A percentile compares a stretch with the other conserved stretches of the same genome.
These are phyloP conservation scores for Cathartes aura DNA, from an alignment of 2,113 vertebrate genomes.

Conservation along the genomic window DNA sequence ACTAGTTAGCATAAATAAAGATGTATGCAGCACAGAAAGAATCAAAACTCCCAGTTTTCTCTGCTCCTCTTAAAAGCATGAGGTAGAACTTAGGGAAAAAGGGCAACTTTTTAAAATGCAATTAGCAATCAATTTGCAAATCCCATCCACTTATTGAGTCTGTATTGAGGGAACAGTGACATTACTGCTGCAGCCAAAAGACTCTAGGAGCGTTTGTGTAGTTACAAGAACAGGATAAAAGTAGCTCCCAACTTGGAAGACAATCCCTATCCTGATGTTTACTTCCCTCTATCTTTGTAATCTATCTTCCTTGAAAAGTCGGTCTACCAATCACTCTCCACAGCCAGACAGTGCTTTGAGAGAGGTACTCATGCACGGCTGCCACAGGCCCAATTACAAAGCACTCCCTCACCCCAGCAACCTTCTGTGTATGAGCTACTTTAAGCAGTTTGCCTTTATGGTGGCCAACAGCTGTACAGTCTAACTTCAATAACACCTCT, in stretches of 20 bases:
- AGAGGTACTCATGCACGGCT: neutral
- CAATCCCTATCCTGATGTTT: neutral
- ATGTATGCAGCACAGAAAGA: neutral
- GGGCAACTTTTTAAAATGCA: neutral
- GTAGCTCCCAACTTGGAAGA: neutral
- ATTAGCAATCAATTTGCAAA: neutral
- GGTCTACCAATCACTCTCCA: neutral
- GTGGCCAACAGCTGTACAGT: neutral
- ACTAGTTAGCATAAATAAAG: neutral
- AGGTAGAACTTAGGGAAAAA: neutral
- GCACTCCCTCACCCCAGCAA: neutral
- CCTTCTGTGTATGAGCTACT: neutral
- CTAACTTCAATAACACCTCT: neutral
- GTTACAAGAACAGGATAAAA: neutral
- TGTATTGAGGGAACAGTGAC: neutral
- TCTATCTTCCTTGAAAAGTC: neutral
- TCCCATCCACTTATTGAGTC: neutral
- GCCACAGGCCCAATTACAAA: neutral
- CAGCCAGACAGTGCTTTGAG: neutral
- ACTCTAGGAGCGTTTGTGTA: neutral
- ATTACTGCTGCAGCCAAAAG: neutral
- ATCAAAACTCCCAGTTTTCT: accelerated
- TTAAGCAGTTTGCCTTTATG: neutral
- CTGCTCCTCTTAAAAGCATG: neutral
- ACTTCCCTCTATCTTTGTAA: neutral